phyloP scores from a whole-genome alignment of 2,888 invertebrate species.

The Hofmannophila pseudospretella region DNA sequence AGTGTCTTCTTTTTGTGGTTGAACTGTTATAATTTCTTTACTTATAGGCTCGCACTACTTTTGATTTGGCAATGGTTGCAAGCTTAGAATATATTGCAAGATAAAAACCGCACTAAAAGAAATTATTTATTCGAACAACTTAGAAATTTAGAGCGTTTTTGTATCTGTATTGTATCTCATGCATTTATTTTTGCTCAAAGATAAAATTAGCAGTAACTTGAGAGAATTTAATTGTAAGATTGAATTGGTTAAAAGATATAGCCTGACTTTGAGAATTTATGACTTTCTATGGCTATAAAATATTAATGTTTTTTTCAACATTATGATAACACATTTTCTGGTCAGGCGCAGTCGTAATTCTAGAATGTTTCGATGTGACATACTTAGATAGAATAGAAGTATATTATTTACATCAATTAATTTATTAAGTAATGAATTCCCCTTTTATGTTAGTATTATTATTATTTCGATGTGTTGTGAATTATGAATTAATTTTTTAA shows the following conservation, averaged over 20 bases:
- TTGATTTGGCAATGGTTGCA: no score
- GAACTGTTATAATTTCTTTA: no score
- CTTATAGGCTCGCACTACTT: no score
- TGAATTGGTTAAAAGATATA: not conserved
- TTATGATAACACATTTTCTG: not conserved
- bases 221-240: conserved; percentile 3
- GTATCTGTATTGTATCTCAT: no score
- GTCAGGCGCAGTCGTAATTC: not conserved
- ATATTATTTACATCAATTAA: conserved; percentile 5
- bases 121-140: not conserved
- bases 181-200: not conserved
- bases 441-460: conserved; percentile 1
- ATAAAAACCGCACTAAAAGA: no score
- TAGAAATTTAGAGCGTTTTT: no score
- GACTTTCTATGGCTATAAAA: no score
- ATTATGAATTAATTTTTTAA: conserved; percentile 1
- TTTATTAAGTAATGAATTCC: conserved; percentile 7
- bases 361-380: conserved; percentile 5
- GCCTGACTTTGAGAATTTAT: not conserved
- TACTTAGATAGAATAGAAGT: conserved; percentile 5
- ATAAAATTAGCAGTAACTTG: not conserved
- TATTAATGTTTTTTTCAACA: not conserved
- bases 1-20: not conserved
- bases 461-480: conserved; percentile 15
- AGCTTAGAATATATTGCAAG: no score